Percentiles rank a stretch among this genome's conserved stretches.
These are phyloP conservation scores for Amblyteles armatorius DNA, from an alignment of 2,888 invertebrate genomes.

Conservation along the genomic window DNA sequence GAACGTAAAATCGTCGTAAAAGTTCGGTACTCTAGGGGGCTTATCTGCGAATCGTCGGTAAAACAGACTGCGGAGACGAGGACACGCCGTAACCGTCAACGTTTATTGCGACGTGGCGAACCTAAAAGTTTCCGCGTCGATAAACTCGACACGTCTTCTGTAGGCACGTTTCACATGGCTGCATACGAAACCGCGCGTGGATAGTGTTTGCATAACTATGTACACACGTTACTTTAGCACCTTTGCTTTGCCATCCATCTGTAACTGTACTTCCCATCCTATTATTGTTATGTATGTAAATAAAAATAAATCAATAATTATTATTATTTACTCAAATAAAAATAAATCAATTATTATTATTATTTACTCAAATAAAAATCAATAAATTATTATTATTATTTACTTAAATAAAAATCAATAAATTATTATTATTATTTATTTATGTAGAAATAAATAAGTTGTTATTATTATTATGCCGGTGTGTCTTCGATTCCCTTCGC, in stretches of 20 bases:
- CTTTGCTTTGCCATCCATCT: not conserved
- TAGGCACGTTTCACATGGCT: not conserved
- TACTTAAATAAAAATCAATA: no score
- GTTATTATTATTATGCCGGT: constrained; percentile 11
- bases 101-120: constrained; percentile 37
- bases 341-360: no score
- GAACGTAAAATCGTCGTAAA: not conserved
- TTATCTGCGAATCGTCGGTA: constrained; percentile 24
- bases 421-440: no score
- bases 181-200: not conserved
- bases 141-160: constrained; percentile 14
- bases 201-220: constrained; percentile 45
- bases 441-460: not conserved
- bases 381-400: not conserved
- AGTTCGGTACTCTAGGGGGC: not conserved
- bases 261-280: not conserved
- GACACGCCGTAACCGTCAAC: constrained; percentile 15
- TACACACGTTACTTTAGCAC: not conserved
- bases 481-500: not conserved
- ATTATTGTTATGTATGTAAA: not conserved
- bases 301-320: not conserved
- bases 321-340: not conserved
- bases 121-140: constrained; percentile 41
- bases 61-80: constrained; percentile 32
- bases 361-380: not conserved